phyloP scores from a whole-genome alignment of 2,888 invertebrate genomes.

The Drosophila maculinotata region DNA sequence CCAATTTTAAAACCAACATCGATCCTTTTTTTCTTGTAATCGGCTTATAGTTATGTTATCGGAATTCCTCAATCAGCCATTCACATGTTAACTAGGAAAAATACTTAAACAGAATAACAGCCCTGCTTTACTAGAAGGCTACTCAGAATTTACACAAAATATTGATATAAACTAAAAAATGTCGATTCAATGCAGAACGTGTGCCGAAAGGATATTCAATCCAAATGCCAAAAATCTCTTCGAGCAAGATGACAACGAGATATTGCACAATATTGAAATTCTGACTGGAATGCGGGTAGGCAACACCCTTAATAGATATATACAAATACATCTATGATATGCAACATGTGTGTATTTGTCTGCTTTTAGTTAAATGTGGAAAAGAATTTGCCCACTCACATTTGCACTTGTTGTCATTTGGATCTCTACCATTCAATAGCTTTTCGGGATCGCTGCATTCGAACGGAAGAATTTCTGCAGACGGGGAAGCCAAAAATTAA shows the following conservation, averaged over 20 bases:
- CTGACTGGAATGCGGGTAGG: constrained; percentile 51
- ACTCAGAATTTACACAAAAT: not conserved
- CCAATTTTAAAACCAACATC: too few relatives aligned
- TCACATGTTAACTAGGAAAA: constrained; percentile 6
- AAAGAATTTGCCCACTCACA: constrained; percentile 32
- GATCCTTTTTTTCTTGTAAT: too few relatives aligned
- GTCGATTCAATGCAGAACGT: constrained; percentile 48
- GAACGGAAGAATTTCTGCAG: constrained; percentile 25
- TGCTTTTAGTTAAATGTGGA: constrained; percentile 33
- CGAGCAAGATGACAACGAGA: constrained; percentile 16
- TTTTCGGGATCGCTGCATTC: constrained; percentile 43
- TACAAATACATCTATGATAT: not conserved
- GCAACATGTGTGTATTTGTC: constrained; percentile 7
- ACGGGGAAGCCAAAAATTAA: not conserved
- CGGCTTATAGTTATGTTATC: not conserved
- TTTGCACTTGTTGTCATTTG: constrained; percentile 49
- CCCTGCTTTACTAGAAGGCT: constrained; percentile 23
- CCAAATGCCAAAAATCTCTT: constrained; percentile 43
- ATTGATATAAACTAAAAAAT: constrained; percentile 27
- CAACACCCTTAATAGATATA: not conserved
- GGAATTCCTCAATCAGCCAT: not conserved
- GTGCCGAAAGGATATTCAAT: constrained; percentile 32
- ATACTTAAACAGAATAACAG: constrained; percentile 32
- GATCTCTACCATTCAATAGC: constrained; percentile 41
- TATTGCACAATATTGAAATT: constrained; percentile 34